phyloP scores from a whole-genome alignment of 1,140 invertebrate genomes.

The Nephotettix cincticeps region DNA sequence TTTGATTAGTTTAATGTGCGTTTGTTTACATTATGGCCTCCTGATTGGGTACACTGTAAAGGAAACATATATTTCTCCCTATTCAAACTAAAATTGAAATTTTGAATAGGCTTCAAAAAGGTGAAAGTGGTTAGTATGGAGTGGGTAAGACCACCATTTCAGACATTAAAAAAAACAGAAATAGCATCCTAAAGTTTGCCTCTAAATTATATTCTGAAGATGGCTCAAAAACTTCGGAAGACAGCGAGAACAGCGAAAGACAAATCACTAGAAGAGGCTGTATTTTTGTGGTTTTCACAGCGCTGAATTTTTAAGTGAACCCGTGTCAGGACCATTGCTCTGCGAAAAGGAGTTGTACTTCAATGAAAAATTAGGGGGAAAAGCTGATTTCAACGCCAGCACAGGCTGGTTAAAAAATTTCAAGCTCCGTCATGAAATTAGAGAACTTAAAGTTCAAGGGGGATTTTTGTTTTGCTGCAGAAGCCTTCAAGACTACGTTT shows the following conservation, averaged over 20 bases:
- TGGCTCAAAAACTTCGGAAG: conserved; percentile 30
- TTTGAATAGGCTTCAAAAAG: conserved; percentile 30
- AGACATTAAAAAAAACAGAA: conserved; percentile 31
- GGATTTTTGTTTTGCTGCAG: conserved; percentile 42
- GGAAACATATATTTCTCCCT: conserved; percentile 13
- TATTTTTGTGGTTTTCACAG: conserved; percentile 37
- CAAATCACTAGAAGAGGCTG: conserved; percentile 34
- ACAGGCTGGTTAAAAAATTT: conserved; percentile 47
- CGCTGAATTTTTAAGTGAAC: conserved; percentile 31
- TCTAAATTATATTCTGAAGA: conserved; percentile 17
- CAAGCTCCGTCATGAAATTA: conserved; percentile 45
- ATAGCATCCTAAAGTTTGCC: conserved; percentile 28
- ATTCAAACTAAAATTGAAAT: conserved; percentile 33
- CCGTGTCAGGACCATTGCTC: conserved; percentile 37
- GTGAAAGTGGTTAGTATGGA: conserved; percentile 29
- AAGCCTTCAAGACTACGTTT: conserved; percentile 16
- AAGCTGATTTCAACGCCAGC: conserved; percentile 39
- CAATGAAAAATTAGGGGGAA: conserved; percentile 32
- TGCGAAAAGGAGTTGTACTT: conserved; percentile 37
- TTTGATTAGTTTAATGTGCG: no score
- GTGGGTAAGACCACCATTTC: conserved; percentile 35
- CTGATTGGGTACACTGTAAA: neutral
- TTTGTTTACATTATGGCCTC: no score
- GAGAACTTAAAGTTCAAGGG: conserved; percentile 42
- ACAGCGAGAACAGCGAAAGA: conserved; percentile 27